Base-by-base conservation (phyloP, 2,888 invertebrate species). In the Ecliptopera silaceata region DNA sequence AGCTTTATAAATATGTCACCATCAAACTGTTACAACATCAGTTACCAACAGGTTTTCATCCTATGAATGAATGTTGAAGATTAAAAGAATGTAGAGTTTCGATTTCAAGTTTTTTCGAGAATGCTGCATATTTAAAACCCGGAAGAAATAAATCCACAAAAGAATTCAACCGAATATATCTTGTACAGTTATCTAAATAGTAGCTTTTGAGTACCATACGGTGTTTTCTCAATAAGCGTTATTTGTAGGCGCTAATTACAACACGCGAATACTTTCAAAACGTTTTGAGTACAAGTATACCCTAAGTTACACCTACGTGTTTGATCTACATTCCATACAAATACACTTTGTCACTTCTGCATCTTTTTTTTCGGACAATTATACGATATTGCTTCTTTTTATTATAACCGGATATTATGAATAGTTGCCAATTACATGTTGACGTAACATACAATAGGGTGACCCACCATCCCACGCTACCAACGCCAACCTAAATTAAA, bases 251-350 rank as follows among this genome's bases (percentile, higher is more conserved):
- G 61, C 32, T 63, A 59, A 65, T 59, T 47, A 51, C 45, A 53
- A 56, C 59, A 55, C 42, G 26, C 46, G 52, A 61, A 65, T 55
- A 56, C 53, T 51, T 62, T 52, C 46, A 56, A 12, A 49, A 52
- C 32, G 59, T 54, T 59, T 29, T 54, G 26, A 43, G 53, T 38
- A 51, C 53, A 59, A 39, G 17, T 48, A 12, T 49, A 48, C 51
- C 47, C 58, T 62, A 53, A 34, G 10, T n/a, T 26, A 47, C 59
- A 34, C 64, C 62, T 38, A 65, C 64, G 41, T 45, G 18, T 11
- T 41, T 56, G 43, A 52, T 57, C 56, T 38, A 46, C 46, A 46
- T 47, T 41, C 39, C 13, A 12, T 39, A 29, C 22, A 26, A 39
- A 12, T 39, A 26, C 22, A 22, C 22, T 8, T 26, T 8, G 1